Percentiles rank a stretch among this genome's conserved stretches.
phyloP scores from a whole-genome alignment of 2,113 vertebrate genomes.

The Dasypus novemcinctus region DNA sequence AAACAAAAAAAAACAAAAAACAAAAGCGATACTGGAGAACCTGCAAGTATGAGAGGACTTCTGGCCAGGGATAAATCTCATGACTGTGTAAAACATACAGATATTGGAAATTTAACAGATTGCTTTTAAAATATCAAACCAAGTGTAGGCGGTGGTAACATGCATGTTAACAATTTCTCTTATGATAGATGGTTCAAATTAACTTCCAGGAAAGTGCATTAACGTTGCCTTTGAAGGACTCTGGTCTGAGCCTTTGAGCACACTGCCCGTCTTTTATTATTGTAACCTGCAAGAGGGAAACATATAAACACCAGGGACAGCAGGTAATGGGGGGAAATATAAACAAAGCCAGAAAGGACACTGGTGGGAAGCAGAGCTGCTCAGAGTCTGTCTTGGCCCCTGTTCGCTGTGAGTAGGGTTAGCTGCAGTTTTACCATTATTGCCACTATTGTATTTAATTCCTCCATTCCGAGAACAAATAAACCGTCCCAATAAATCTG shows the following conservation, averaged over 20 bases:
- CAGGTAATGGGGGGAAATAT: slow-evolving; percentile 79
- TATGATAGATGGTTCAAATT: slow-evolving; percentile 87
- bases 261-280: slow-evolving; percentile 80
- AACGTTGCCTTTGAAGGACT: slow-evolving; percentile 83
- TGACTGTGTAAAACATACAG: slow-evolving; percentile 48
- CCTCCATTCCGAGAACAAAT: slow-evolving; percentile 58
- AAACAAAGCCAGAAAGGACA: slow-evolving; percentile 80
- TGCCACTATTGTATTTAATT: slow-evolving; percentile 74
- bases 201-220: slow-evolving; percentile 84
- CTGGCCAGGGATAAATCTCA: not conserved
- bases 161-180: slow-evolving; percentile 83
- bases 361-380: slow-evolving; percentile 45
- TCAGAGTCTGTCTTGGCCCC: slow-evolving; percentile 29
- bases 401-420: slow-evolving; percentile 36
- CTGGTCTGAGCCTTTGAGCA: slow-evolving; percentile 78
- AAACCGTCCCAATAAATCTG: slow-evolving; percentile 76
- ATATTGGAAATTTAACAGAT: slow-evolving; percentile 77
- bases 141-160: slow-evolving; percentile 80
- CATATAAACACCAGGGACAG: slow-evolving; percentile 81
- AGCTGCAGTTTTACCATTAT: slow-evolving; percentile 52
- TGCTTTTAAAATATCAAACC: slow-evolving; percentile 80
- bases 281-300: slow-evolving; percentile 80
- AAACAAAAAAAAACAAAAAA: slow-evolving; percentile 68
- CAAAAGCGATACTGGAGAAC: slow-evolving; percentile 44
- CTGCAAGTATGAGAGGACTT: slow-evolving; percentile 22